Conservation (phyloP, 64 coral and sea anemone species). For the Pachyseris speciosa region DNA sequence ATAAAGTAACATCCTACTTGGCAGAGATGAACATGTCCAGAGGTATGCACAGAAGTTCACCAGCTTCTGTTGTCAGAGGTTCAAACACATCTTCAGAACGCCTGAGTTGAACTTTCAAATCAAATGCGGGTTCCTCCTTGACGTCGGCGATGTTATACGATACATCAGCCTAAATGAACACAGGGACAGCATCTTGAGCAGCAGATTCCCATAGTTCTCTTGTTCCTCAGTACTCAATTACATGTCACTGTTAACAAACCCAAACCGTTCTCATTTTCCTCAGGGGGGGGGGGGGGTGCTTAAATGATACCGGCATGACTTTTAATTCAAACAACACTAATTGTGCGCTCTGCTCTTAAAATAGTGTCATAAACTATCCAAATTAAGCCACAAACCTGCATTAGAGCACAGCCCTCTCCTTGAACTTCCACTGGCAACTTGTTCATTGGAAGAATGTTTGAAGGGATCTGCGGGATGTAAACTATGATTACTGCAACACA, state of each 20-base stretch:
- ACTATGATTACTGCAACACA: neutral
- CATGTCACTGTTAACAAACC: too few species aligned
- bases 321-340: too few species aligned
- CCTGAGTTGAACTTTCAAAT: constrained; percentile 62
- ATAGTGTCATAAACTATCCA: too few species aligned
- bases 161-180: constrained; percentile 78
- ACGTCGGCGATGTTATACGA: constrained; percentile 83
- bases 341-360: too few species aligned
- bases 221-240: too few species aligned
- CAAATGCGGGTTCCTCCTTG: constrained; percentile 80
- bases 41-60: constrained; percentile 76
- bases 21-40: constrained; percentile 73
- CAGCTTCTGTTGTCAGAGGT: constrained; percentile 43
- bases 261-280: too few species aligned
- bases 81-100: neutral
- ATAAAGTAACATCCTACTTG: constrained; percentile 38
- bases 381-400: neutral
- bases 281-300: too few species aligned
- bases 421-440: neutral
- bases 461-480: neutral
- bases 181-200: neutral
- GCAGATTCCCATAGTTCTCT: too few species aligned
- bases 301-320: too few species aligned
- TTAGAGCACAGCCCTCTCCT: constrained; percentile 29
- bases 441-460: constrained; percentile 28